phyloP scores from a whole-genome alignment of 2,113 vertebrate genomes.

The Damaliscus lunatus region DNA sequence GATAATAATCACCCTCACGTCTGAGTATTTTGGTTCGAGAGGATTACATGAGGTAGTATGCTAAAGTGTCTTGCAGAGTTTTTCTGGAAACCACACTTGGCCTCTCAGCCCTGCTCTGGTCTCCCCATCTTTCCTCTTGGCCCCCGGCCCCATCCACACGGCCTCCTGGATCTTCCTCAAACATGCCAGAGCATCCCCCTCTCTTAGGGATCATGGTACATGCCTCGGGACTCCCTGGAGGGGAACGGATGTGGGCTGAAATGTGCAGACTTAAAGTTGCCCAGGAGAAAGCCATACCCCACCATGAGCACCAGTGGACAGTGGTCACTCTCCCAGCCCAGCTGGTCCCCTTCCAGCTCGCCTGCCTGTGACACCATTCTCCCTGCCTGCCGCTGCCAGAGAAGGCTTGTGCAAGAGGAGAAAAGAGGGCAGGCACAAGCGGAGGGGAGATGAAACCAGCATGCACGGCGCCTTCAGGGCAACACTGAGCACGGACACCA shows the following conservation, averaged over 20 bases:
- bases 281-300: background rate
- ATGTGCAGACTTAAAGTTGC: background rate
- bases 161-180: background rate
- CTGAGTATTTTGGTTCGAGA: background rate
- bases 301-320: rapidly evolving
- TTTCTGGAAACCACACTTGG: background rate
- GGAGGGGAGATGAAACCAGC: background rate
- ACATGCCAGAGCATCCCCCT: background rate
- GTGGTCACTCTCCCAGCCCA: background rate
- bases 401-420: background rate
- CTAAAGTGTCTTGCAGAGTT: background rate
- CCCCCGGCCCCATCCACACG: rapidly evolving
- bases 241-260: background rate
- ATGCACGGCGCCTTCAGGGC: rapidly evolving
- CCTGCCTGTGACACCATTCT: background rate
- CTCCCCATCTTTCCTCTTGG: rapidly evolving
- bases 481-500: rapidly evolving
- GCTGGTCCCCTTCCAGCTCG: background rate
- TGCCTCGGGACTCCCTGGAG: background rate
- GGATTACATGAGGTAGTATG: background rate
- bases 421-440: background rate
- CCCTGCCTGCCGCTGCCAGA: rapidly evolving
- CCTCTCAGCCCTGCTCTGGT: background rate
- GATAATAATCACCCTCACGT: background rate
- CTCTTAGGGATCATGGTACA: background rate